Conservation (phyloP, 2,888 invertebrate genomes). For the Drosophila leonis region DNA sequence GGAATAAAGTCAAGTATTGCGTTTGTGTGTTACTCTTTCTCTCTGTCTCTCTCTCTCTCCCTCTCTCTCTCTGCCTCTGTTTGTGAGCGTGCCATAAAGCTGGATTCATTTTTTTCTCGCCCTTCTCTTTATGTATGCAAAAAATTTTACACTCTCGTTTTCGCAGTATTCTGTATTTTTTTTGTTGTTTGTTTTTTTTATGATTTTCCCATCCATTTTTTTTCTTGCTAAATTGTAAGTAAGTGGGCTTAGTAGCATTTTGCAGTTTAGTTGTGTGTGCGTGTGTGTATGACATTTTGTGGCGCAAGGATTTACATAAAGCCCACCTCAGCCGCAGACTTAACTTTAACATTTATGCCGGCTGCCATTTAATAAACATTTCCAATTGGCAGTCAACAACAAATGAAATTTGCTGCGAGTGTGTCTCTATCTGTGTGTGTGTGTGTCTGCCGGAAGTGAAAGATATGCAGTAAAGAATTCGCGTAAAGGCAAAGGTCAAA, state of each 20-base stretch:
- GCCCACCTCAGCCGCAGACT: slow-evolving; percentile 64
- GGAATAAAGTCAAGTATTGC: slow-evolving; percentile 72
- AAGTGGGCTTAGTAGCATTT: slow-evolving; percentile 81
- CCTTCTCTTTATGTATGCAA: slow-evolving; percentile 74
- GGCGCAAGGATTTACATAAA: slow-evolving; percentile 72
- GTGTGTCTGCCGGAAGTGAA: neutral
- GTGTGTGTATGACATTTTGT: slow-evolving; percentile 51
- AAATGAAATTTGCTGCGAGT: slow-evolving; percentile 13
- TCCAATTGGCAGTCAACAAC: slow-evolving; percentile 36
- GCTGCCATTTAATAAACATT: slow-evolving; percentile 65
- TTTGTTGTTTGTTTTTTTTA: slow-evolving; percentile 45
- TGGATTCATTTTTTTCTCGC: slow-evolving; percentile 67
- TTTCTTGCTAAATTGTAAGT: slow-evolving; percentile 74
- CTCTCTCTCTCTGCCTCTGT: neutral
- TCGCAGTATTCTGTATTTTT: slow-evolving; percentile 53
- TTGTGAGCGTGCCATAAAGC: slow-evolving; percentile 72
- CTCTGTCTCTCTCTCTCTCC: neutral
- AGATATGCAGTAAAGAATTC: neutral
- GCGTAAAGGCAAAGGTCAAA: slow-evolving; percentile 57
- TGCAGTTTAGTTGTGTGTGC: slow-evolving; percentile 61
- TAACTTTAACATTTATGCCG: slow-evolving; percentile 65
- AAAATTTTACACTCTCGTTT: slow-evolving; percentile 78
- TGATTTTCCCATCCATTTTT: slow-evolving; percentile 48
- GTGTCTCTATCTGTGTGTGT: neutral
- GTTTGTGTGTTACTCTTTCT: slow-evolving; percentile 19